These are phyloP conservation scores for Pogonognathellus flavescens DNA, from an alignment of 1,140 invertebrate species.

Conservation along the genomic window DNA sequence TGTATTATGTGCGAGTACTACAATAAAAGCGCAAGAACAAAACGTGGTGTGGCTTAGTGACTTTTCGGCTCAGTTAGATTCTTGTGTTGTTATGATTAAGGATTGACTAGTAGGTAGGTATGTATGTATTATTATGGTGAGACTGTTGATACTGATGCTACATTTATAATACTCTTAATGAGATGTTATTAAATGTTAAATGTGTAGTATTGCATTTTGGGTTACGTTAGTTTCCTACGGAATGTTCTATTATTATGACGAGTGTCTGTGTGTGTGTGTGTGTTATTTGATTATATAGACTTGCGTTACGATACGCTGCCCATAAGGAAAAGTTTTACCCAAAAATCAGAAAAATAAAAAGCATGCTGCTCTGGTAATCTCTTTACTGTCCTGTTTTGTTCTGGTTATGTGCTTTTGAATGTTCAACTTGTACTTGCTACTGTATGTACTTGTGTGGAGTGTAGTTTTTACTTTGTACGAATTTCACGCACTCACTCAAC, in stretches of 20 bases:
- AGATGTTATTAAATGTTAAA: neutral
- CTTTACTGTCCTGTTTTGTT: slow-evolving; percentile 34
- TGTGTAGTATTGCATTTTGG: neutral
- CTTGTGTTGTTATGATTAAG: too few relatives aligned
- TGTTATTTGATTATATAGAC: neutral
- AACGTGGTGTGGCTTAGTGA: neutral
- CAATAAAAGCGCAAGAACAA: too few relatives aligned
- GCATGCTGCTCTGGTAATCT: neutral
- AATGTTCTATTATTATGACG: slow-evolving; percentile 39
- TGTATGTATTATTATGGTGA: too few relatives aligned
- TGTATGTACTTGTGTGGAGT: neutral
- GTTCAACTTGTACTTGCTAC: slow-evolving; percentile 4
- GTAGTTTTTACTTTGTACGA: neutral
- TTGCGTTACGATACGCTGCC: slow-evolving; percentile 29
- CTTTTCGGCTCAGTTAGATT: too few relatives aligned
- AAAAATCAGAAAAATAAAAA: slow-evolving; percentile 34
- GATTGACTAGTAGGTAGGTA: too few relatives aligned
- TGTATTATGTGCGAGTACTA: too few relatives aligned
- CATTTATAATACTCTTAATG: too few relatives aligned
- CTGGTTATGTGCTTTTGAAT: slow-evolving; percentile 20
- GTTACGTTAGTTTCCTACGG: slow-evolving; percentile 27
- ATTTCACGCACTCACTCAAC: too few relatives aligned
- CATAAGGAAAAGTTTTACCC: slow-evolving; percentile 35
- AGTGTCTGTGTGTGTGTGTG: too few relatives aligned
- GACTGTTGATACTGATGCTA: too few relatives aligned